Conservation (phyloP, 2,113 vertebrate species). For the Semnornis frantzii region DNA sequence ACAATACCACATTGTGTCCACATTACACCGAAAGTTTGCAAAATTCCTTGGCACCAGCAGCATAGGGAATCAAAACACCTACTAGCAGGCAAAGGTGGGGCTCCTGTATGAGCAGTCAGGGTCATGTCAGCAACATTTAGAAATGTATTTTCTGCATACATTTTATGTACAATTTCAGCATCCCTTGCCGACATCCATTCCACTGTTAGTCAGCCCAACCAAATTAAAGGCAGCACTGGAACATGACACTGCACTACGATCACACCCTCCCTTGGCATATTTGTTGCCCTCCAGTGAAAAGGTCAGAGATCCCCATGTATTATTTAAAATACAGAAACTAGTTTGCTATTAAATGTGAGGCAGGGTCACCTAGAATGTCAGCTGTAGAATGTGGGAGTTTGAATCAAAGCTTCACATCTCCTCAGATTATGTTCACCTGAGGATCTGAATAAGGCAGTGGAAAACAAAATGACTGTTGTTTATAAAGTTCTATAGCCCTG, state of each 20-base stretch:
- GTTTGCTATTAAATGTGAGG: not conserved
- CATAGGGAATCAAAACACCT: not conserved
- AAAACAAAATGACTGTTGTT: not conserved
- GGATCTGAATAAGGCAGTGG: not conserved
- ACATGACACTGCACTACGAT: not conserved
- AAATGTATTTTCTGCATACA: not conserved
- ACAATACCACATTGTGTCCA: not conserved
- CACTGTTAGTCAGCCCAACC: not conserved
- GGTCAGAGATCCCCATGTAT: not conserved
- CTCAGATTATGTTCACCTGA: not conserved
- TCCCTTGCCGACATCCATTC: not conserved
- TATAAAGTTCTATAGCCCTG: not conserved
- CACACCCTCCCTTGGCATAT: not conserved
- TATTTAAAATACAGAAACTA: not conserved
- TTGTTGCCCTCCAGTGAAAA: not conserved
- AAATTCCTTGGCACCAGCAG: constrained; percentile 5
- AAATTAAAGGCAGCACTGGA: not conserved
- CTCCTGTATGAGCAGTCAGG: not conserved
- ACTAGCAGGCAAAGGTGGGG: not conserved
- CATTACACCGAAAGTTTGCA: not conserved
- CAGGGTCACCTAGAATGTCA: not conserved
- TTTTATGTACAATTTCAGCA: not conserved
- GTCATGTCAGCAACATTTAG: not conserved
- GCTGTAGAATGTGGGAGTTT: not conserved
- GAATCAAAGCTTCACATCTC: not conserved